Percentiles rank a stretch among this genome's conserved stretches.
Conservation (phyloP, 1,140 invertebrate genomes). For the Conus ventricosus region DNA sequence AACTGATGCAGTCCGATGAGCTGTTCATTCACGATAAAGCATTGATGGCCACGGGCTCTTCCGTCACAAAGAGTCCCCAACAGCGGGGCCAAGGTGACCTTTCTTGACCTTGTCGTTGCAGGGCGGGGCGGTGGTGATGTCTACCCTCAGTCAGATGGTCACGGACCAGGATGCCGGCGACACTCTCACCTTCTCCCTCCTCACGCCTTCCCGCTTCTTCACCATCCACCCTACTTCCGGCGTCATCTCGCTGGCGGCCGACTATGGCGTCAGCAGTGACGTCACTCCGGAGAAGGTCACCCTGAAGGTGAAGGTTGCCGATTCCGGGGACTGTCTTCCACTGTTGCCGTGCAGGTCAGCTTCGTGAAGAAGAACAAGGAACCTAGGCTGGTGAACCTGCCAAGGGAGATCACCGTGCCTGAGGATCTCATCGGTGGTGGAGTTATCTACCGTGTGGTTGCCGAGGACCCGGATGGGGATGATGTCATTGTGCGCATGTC, state of each 20-base stretch:
- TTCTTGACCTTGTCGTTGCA: background rate
- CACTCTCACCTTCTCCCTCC: background rate
- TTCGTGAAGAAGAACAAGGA: background rate
- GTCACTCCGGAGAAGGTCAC: background rate
- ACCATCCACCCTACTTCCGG: background rate
- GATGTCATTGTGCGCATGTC: slow-evolving; percentile 8
- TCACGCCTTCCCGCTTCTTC: background rate
- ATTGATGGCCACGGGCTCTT: no score
- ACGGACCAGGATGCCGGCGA: background rate
- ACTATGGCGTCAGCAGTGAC: background rate
- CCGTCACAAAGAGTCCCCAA: no score
- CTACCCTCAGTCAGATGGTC: background rate
- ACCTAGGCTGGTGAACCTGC: background rate
- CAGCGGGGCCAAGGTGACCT: no score
- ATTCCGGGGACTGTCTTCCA: background rate
- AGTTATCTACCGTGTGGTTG: slow-evolving; percentile 1
- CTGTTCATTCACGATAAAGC: no score
- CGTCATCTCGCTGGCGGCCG: background rate
- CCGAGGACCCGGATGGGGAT: slow-evolving; percentile 2
- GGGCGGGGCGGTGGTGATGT: background rate
- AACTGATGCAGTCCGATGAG: no score
- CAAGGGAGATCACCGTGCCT: slow-evolving; percentile 1
- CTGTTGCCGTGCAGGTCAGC: background rate
- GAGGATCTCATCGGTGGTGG: background rate
- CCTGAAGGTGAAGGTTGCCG: background rate